Percentiles rank a stretch among this genome's conserved stretches.
These are phyloP conservation scores for Lasioglossum calceatum DNA, from an alignment of 2,888 invertebrate species.

Conservation along the genomic window DNA sequence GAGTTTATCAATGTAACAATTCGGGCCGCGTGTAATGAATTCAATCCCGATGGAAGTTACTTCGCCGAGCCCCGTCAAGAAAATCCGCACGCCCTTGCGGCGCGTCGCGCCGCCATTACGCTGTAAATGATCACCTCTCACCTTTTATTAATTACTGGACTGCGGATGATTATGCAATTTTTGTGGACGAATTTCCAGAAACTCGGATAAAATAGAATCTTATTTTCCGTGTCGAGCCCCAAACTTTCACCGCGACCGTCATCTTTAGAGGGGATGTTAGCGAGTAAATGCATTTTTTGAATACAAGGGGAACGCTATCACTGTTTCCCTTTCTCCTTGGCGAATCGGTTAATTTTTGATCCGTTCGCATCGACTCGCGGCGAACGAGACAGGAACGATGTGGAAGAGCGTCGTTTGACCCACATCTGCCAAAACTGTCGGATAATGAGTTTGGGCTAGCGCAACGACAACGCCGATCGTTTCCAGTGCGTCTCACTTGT, in stretches of 20 bases:
- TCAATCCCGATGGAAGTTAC: not conserved
- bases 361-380: not conserved
- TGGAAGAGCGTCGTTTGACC: slow-evolving; percentile 34
- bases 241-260: no score
- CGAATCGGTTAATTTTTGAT: slow-evolving; percentile 36
- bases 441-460: slow-evolving; percentile 48
- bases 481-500: slow-evolving; percentile 8
- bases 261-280: no score
- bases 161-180: no score
- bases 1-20: slow-evolving; percentile 13
- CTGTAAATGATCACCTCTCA: not conserved
- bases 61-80: not conserved
- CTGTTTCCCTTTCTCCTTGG: slow-evolving; percentile 5
- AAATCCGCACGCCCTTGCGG: not conserved
- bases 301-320: not conserved
- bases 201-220: no score
- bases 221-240: no score
- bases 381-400: slow-evolving; percentile 40
- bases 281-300: no score
- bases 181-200: no score
- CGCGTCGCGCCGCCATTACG: not conserved
- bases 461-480: slow-evolving; percentile 33
- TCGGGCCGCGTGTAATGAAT: not conserved
- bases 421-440: slow-evolving; percentile 30
- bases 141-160: not conserved